Base-by-base conservation (phyloP, 2,113 vertebrate species). In the Manacus vitellinus region DNA sequence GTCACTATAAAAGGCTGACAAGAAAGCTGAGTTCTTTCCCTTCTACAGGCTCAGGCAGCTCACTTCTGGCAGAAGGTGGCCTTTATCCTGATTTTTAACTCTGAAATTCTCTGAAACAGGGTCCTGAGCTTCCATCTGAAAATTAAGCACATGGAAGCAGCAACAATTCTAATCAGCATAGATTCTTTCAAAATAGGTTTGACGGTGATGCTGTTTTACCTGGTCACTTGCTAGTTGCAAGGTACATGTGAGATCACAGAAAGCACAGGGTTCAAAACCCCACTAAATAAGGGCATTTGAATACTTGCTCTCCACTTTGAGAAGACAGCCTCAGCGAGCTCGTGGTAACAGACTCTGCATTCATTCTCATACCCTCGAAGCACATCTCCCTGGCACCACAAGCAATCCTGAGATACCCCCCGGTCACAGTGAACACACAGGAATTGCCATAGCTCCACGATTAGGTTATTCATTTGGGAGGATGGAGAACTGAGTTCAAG, bases 201-300 rank as follows among this genome's bases (percentile, higher is more conserved):
- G 62, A 46, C 0, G 0, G 37, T 55, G 46, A 18, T 31, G 27
- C n/a, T 56, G 9, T 52, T 73, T 61, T 37, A 70, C 8, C 28
- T 6, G 1, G 19, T 37, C 0, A 0, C 8, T 55, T 43, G 4
- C 43, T n/a, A 49, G 35, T 52, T 61, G 55, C n/a, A 39, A 35
- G 0, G 2, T 1, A 2, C 28, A n/a, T 3, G 4, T 0, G 4
- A 62, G 28, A 5, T 1, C 39, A 41, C 6, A 85, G 37, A 76
- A 83, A 83, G 41, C 16, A 65, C 5, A 31, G 30, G 30, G 14
- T 30, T n/a, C 39, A 44, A 89, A 82, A 6, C 3, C 17, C 37
- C 33, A 55, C 30, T 16, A 61, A 7, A 25, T 31, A 21, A 51
- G 28, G 4, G 3, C 12, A 25, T 25, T 33, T 27, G 24, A 79